Percentiles rank a stretch among this genome's conserved stretches.
phyloP scores from a whole-genome alignment of 2,888 invertebrate genomes.

The Caenorhabditis japonica region DNA sequence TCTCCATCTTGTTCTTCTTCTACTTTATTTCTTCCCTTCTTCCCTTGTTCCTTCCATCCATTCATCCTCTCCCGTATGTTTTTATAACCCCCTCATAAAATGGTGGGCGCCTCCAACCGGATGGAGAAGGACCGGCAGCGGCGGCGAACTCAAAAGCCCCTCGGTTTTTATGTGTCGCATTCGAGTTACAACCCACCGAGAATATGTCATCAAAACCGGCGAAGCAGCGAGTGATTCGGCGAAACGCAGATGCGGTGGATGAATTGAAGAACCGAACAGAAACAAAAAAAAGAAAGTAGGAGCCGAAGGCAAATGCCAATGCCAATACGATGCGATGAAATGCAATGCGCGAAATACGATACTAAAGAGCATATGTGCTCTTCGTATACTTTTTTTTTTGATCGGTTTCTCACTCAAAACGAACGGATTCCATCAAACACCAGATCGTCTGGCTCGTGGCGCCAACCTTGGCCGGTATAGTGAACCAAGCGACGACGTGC shows the following conservation, averaged over 20 bases:
- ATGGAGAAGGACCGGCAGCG: neutral
- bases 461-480: constrained; percentile 30
- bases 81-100: constrained; percentile 48
- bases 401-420: constrained; percentile 7
- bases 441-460: constrained; percentile 25
- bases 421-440: constrained; percentile 2
- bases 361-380: constrained; percentile 40
- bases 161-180: constrained; percentile 49
- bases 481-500: constrained; percentile 25
- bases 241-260: constrained; percentile 26
- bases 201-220: constrained; percentile 24
- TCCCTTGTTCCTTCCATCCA: neutral
- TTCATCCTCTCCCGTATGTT: constrained; percentile 32
- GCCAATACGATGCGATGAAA: neutral
- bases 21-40: neutral
- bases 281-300: neutral
- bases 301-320: neutral
- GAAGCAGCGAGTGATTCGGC: constrained; percentile 21
- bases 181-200: constrained; percentile 43
- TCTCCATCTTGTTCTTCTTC: no score
- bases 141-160: constrained; percentile 46
- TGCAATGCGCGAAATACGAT: constrained; percentile 51
- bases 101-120: constrained; percentile 26
- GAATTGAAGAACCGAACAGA: neutral
- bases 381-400: neutral